Base-by-base conservation (phyloP, 2,888 invertebrate genomes). In the Ormyrus labotus region DNA sequence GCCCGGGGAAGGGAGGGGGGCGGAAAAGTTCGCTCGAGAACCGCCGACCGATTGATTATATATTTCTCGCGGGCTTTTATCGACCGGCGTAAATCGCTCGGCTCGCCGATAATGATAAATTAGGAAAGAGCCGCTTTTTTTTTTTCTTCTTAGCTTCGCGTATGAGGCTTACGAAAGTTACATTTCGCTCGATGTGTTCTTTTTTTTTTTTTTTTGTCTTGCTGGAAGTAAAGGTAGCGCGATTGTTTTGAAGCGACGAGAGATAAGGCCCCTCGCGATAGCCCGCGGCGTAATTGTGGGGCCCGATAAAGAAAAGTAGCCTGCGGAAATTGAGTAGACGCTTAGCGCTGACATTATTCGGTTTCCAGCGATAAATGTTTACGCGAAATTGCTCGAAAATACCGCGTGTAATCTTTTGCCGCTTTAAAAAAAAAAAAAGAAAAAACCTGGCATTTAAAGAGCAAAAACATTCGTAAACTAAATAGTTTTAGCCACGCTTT, bases 81-180 rank as follows among this genome's bases (percentile, higher is more conserved):
- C 72, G 65, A 55, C n/a, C 11, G 51, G 57, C 34, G 13, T 63
- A 63, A 68, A 73, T 79, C 67, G 69, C 77, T 72, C 76, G 55
- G 63, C 19, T 48, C 57, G 47, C 51, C 67, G 73, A 74, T 78
- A 77, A 71, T 76, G 80, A 80, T 81, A 80, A 67, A 65, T 68
- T 65, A 53, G 61, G 71, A 80, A 78, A 80, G 55, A 58, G 53
- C 19, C 73, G 75, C 64, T 47, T 77, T 50, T 8, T n/a, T n/a
- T 51, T 61, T 34, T 61, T 53, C 19, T 87, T 87, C 86, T 84
- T 48, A 8, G 4, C 34, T n/a, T 7, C 57, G 7, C 8, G 68
- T 68, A 13, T 13, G 53, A 61, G n/a, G 50, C 9, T 5, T 13
- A 34, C 53, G 55, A 48, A 11, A 65, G 10, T 47, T 47, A 58